phyloP scores from a whole-genome alignment of 2,888 invertebrate species.

The Dinocampus coccinellae region DNA sequence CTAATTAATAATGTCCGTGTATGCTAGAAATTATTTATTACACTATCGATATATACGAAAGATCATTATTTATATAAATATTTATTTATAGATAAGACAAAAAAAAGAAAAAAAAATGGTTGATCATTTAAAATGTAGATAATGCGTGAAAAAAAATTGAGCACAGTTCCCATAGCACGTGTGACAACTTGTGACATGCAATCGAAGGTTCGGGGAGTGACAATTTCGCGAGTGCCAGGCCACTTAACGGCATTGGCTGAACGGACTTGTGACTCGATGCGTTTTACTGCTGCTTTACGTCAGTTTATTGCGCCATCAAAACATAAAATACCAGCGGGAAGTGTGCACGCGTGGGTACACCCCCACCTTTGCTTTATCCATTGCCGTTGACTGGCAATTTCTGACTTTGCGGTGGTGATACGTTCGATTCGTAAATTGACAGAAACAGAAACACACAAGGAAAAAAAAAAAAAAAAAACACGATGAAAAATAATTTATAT shows the following conservation, averaged over 20 bases:
- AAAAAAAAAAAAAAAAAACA: not conserved
- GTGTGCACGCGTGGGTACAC: conserved; percentile 65
- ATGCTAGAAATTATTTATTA: conserved; percentile 16
- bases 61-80: not conserved
- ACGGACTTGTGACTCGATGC: conserved; percentile 69
- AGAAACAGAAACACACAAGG: too few relatives aligned
- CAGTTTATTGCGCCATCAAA: conserved; percentile 70
- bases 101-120: not conserved
- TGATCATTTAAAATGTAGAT: not conserved
- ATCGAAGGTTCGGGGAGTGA: conserved; percentile 52
- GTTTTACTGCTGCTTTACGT: conserved; percentile 69
- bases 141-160: not conserved
- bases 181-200: conserved; percentile 50
- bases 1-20: conserved; percentile 41
- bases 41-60: not conserved
- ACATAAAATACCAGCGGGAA: conserved; percentile 67
- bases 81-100: not conserved
- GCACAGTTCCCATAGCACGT: conserved; percentile 2
- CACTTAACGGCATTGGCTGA: conserved; percentile 68
- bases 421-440: not conserved
- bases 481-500: not conserved
- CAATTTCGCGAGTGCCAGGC: conserved; percentile 53
- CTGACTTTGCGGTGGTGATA: conserved; percentile 48
- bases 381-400: conserved; percentile 48
- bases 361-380: conserved; percentile 60